Conservation (phyloP, 2,888 invertebrate genomes). For the Bugulina stolonifera region DNA sequence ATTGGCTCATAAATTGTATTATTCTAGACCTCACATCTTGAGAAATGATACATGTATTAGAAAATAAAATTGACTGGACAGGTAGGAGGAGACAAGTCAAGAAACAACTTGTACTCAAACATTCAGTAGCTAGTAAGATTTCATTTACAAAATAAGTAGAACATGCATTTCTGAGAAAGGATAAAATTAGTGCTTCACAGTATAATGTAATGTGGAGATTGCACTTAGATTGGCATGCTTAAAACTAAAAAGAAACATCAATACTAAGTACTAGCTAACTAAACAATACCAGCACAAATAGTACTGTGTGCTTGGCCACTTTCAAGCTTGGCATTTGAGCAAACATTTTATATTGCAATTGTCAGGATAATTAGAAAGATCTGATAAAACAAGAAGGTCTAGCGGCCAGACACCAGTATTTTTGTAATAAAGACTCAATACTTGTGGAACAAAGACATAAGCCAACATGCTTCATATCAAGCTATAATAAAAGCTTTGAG, state of each 20-base stretch:
- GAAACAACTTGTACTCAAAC: too few species aligned
- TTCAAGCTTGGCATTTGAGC: conserved; percentile 1
- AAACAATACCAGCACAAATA: too few species aligned
- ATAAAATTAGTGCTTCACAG: background rate
- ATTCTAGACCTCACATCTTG: too few species aligned
- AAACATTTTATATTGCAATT: background rate
- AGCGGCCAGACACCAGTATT: too few species aligned
- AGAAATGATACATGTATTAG: background rate
- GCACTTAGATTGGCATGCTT: background rate
- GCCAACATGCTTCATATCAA: background rate
- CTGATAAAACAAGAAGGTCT: too few species aligned
- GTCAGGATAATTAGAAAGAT: background rate
- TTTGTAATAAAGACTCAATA: too few species aligned
- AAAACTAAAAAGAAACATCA: conserved; percentile 9
- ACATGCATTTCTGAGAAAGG: background rate
- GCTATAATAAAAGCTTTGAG: background rate
- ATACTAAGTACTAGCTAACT: background rate
- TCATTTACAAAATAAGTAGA: background rate
- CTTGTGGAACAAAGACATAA: background rate
- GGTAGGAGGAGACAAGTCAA: background rate
- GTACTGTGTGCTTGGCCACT: too few species aligned
- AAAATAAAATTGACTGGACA: conserved; percentile 16
- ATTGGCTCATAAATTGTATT: background rate
- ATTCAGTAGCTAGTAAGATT: background rate
- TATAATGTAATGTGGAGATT: background rate